Evolutionary conservation across 2,888 invertebrate genomes (phyloP), one percentile per base, ranked within the genome.

Genomic region (Tachina lurida): DNA sequence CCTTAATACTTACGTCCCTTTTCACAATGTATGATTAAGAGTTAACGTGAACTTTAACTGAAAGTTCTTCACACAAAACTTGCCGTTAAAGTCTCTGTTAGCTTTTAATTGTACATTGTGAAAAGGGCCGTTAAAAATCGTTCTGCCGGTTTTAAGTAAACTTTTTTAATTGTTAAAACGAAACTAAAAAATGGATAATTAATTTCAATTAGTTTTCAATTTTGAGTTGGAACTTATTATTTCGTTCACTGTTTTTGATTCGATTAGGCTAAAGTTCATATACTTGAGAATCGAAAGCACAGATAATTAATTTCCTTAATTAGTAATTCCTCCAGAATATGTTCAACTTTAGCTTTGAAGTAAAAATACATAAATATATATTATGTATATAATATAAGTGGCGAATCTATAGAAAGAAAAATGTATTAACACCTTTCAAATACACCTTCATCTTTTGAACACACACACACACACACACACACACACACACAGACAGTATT

Each of bases 341-440:
- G 17, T 39, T 39, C 19, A 47, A 2, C 13, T 62, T n/a, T 5
- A 49, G 1, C 41, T 47, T 22, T 62, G 41, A 65, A 52, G 39
- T 49, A 62, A 65, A 22, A 62, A 10, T 8, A 8, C 15, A 65
- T 41, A 10, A 54, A 71, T 71, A 22, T 31, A 45, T 54, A 39
- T 54, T 17, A 49, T 47, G 54, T 22, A 22, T 22, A 22, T 22
- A 22, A n/a, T n/a, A n/a, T n/a, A n/a, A n/a, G n/a, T n/a, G n/a
- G n/a, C 52, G 19, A 80, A 80, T 80, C 73, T 10, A 73, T 58
- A 13, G 56, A 74, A 73, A 80, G 22, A 54, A 60, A 17, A 52
- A 43, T 74, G 67, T 31, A 49, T 74, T 43, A 62, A 68, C 75
- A 68, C 60, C 73, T 60, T 43, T n/a, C 68, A 41, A 68, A 15